These are phyloP conservation scores for Agonopterix subpropinquella DNA, from an alignment of 2,888 invertebrate species.

Conservation along the genomic window DNA sequence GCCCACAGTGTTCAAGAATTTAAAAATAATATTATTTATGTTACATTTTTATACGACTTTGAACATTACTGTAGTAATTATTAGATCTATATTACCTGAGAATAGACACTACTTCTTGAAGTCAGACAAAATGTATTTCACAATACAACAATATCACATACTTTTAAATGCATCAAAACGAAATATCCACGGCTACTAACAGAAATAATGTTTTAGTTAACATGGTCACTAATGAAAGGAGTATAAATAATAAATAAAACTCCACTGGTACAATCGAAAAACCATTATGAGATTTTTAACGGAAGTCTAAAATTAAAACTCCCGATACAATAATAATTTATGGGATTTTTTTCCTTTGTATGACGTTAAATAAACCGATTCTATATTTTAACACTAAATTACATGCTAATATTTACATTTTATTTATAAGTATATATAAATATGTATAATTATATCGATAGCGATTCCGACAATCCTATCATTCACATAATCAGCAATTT, in stretches of 20 bases:
- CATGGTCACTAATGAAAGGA: slow-evolving; percentile 46
- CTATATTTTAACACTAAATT: slow-evolving; percentile 74
- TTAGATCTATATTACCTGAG: slow-evolving; percentile 49
- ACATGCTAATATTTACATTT: slow-evolving; percentile 73
- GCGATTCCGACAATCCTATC: slow-evolving; percentile 68
- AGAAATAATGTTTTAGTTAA: slow-evolving; percentile 31
- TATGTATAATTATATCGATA: slow-evolving; percentile 74
- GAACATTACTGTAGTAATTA: slow-evolving; percentile 42
- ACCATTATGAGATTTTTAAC: slow-evolving; percentile 74
- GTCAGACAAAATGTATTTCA: slow-evolving; percentile 73
- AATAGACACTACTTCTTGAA: slow-evolving; percentile 61
- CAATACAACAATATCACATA: slow-evolving; percentile 74
- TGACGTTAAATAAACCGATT: slow-evolving; percentile 74
- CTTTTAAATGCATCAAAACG: slow-evolving; percentile 70
- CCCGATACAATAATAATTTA: slow-evolving; percentile 74
- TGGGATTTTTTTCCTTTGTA: slow-evolving; percentile 70
- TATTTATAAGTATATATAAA: slow-evolving; percentile 76
- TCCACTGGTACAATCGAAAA: slow-evolving; percentile 74
- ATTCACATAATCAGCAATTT: slow-evolving; percentile 64
- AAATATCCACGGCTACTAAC: slow-evolving; percentile 53
- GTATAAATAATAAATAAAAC: slow-evolving; percentile 65
- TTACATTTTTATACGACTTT: slow-evolving; percentile 42
- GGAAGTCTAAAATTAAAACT: slow-evolving; percentile 65
- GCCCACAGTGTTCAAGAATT: slow-evolving; percentile 12
- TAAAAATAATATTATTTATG: slow-evolving; percentile 26